phyloP scores from a whole-genome alignment of 2,888 invertebrate species.

The Acrobasis consociella region DNA sequence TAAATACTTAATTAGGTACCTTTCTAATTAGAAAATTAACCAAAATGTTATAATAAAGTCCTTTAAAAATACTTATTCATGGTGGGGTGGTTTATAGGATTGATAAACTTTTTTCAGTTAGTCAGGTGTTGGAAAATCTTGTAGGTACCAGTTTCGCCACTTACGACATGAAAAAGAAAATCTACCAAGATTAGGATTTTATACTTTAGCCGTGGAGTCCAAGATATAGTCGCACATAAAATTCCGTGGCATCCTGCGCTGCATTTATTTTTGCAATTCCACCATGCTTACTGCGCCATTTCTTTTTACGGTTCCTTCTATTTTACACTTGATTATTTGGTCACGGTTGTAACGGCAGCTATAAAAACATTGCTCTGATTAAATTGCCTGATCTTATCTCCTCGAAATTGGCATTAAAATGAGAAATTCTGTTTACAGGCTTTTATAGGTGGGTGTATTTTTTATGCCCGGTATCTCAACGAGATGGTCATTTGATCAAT shows the following conservation, averaged over 20 bases:
- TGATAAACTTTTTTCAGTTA: too few species aligned
- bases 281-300: slow-evolving; percentile 6
- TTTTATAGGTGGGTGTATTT: too few species aligned
- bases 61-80: too few species aligned
- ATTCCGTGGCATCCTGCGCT: slow-evolving; percentile 1
- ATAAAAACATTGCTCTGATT: neutral
- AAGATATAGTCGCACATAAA: slow-evolving; percentile 1
- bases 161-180: too few species aligned
- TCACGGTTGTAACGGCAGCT: neutral
- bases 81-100: too few species aligned
- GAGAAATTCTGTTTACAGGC: neutral
- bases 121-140: too few species aligned
- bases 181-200: neutral
- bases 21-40: too few species aligned
- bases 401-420: neutral
- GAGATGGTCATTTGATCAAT: too few species aligned
- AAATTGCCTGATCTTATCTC: neutral
- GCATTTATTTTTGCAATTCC: slow-evolving; percentile 2
- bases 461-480: too few species aligned
- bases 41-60: too few species aligned
- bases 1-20: too few species aligned
- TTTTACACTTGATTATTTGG: slow-evolving; percentile 8
- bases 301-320: slow-evolving; percentile 5
- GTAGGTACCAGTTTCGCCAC: too few species aligned
- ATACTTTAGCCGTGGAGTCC: neutral